A percentile compares a stretch with the other conserved stretches of the same genome.
Conservation (phyloP, 1,140 invertebrate species). For the Thaumatotibia leucotreta region DNA sequence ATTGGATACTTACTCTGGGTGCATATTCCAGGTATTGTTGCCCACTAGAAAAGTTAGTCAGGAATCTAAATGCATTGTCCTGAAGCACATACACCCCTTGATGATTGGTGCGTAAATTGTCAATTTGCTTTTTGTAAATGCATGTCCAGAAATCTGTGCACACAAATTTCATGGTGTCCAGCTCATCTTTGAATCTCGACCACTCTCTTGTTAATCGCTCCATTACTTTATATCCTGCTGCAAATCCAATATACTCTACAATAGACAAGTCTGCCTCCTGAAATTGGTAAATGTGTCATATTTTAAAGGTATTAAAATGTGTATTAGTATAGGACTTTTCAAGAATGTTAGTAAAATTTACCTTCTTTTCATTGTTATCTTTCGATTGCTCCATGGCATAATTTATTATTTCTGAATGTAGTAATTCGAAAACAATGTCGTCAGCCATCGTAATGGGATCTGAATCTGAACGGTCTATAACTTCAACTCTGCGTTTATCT, state of each 20-base stretch:
- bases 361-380: conserved; percentile 78
- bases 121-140: conserved; percentile 98
- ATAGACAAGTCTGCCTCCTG: conserved; percentile 90
- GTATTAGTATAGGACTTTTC: background rate
- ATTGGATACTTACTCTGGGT: conserved; percentile 81
- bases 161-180: conserved; percentile 99
- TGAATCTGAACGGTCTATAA: too few species aligned
- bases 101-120: conserved; percentile 99
- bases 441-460: conserved; percentile 87
- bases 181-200: conserved; percentile 96
- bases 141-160: conserved; percentile 99
- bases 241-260: conserved; percentile 94
- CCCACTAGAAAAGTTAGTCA: conserved; percentile 91
- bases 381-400: conserved; percentile 83
- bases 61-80: conserved; percentile 95
- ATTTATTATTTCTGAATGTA: conserved; percentile 93
- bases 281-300: conserved; percentile 19
- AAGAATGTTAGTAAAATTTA: conserved; percentile 21
- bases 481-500: too few species aligned
- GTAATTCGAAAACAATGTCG: conserved; percentile 91
- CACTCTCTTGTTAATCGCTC: conserved; percentile 95
- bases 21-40: conserved; percentile 95
- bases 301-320: conserved; percentile 4
- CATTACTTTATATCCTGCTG: conserved; percentile 93
- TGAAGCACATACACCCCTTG: conserved; percentile 99